Base-by-base conservation (phyloP, 2,888 invertebrate genomes). In the Mylabris sibirica region DNA sequence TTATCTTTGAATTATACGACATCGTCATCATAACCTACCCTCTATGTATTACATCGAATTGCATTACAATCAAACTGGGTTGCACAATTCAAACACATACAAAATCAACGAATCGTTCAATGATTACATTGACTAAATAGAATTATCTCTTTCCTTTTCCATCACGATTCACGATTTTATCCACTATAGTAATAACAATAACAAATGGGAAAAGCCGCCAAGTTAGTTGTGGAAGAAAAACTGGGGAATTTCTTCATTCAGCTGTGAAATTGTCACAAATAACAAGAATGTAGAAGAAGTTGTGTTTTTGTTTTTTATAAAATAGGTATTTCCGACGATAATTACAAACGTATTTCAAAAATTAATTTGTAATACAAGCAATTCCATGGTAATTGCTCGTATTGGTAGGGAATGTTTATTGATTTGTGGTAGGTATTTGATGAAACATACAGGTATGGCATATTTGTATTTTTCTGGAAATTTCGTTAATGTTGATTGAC, bases 31-130 rank as follows among this genome's bases (percentile, higher is more conserved):
- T 73, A 77, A 77, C 76, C 76, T 73, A 67, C 73, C 71, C 66
- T 65, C 73, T 44, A 14, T 35, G 3, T 38, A 11, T n/a, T 20
- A 20, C 2, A 49, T 20, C 65, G 72, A 75, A 77, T 77, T 75
- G 75, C 75, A 77, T 77, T 74, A 75, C 76, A 77, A 78, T 78
- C 78, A 75, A 49, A 49, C 49, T 64, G 70, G 74, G 74, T 41
- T 75, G 71, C 70, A n/a, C n/a, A 71, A 72, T 71, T 72, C 72
- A 72, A 17, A 44, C 44, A 44, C 44, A 70, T 67, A 53, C 74
- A 75, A 76, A 77, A 66, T 72, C 71, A 69, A 71, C 77, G 76
- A 78, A 78, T 78, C 77, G 76, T 75, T 74, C 75, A 73, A 75
- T 76, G 73, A 77, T 78, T 78, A 77, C 76, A 70, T 74, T 71